These are phyloP conservation scores for Daktulosphaira vitifoliae DNA, from an alignment of 1,140 invertebrate species.

Conservation along the genomic window DNA sequence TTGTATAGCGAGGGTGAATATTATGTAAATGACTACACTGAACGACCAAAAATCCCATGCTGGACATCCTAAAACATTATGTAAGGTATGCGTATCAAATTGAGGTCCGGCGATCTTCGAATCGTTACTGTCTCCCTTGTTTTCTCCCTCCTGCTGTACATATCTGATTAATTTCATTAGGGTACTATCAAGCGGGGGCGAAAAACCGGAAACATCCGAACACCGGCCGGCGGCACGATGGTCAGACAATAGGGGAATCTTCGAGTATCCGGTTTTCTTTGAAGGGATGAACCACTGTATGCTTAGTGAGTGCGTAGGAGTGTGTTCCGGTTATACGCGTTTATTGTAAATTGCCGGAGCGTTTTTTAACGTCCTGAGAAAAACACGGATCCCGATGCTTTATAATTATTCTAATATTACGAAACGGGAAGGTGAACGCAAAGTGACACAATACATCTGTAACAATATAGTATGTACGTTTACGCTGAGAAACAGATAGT, in stretches of 20 bases:
- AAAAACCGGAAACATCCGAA: conserved; percentile 31
- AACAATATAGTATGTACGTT: background rate
- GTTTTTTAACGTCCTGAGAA: conserved; percentile 30
- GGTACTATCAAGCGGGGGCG: conserved; percentile 27
- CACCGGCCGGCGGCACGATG: conserved; percentile 4
- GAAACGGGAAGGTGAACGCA: background rate
- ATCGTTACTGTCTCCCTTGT: too few species aligned
- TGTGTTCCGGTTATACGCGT: conserved; percentile 19
- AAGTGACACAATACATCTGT: background rate
- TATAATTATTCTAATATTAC: conserved; percentile 23
- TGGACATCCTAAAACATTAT: too few species aligned
- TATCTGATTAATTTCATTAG: too few species aligned
- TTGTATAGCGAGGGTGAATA: too few species aligned
- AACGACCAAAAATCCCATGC: too few species aligned
- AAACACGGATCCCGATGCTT: background rate
- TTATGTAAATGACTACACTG: too few species aligned
- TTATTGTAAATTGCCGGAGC: background rate
- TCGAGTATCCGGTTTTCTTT: conserved; percentile 16
- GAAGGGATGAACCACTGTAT: background rate
- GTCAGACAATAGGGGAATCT: conserved; percentile 19
- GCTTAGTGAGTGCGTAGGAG: conserved; percentile 5
- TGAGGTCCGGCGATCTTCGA: too few species aligned
- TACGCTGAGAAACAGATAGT: background rate
- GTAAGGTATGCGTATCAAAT: too few species aligned
- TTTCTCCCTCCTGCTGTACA: too few species aligned